Conservation (phyloP, 2,888 invertebrate genomes). For the Dioctria linearis region DNA sequence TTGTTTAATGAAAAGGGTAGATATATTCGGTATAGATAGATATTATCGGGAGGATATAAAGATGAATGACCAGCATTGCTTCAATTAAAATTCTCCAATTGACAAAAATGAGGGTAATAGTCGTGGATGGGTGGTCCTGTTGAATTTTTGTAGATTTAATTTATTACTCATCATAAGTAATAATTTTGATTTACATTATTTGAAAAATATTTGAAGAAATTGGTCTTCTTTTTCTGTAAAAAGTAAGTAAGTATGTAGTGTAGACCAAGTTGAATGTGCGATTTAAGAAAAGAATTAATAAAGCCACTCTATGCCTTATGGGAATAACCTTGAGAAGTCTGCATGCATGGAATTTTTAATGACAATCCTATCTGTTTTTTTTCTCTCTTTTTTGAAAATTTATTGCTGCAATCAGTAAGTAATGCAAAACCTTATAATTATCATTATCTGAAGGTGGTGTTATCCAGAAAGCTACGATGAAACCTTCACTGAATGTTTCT, state of each 20-base stretch:
- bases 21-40: constrained; percentile 9
- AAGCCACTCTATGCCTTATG: no score
- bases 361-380: not conserved
- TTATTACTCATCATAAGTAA: no score
- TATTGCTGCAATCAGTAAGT: no score
- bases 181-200: no score
- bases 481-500: no score
- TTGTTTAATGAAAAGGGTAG: constrained; percentile 20
- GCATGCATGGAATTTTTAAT: constrained; percentile 29
- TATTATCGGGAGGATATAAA: not conserved
- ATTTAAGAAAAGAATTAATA: no score
- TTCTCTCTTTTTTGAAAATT: no score
- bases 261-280: no score
- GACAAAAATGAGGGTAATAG: constrained; percentile 4
- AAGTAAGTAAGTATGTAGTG: no score
- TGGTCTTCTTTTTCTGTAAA: no score
- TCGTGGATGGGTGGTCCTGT: constrained; percentile 22
- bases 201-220: no score
- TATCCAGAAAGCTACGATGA: no score
- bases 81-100: constrained; percentile 13
- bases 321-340: constrained; percentile 16
- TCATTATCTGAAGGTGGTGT: not conserved
- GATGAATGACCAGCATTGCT: constrained; percentile 21
- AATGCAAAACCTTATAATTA: constrained; percentile 13
- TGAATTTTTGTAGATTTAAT: not conserved